Base-by-base conservation (phyloP, 2,113 vertebrate species). In the Scomber scombrus region DNA sequence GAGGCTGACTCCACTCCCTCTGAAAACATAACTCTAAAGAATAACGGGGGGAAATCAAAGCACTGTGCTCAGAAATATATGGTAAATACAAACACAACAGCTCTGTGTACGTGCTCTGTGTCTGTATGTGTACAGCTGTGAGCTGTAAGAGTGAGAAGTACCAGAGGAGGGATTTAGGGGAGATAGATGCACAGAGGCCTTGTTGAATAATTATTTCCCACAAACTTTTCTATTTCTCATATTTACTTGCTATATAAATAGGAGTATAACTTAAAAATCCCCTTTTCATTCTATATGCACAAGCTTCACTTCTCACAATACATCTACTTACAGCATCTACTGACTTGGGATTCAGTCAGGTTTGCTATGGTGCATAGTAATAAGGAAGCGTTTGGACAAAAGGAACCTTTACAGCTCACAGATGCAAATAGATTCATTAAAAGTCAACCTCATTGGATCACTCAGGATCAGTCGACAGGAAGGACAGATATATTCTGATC, bases 341-440 rank as follows among this genome's bases (percentile, higher is more conserved):
- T 78, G 66, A 76, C 52, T 78, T 79, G 78, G 78, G 80, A 87
- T 67, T 86, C 26, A 58, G 46, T 70, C 58, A 31, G 61, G 73
- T 80, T 78, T 73, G 61, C 61, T 21, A 57, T 31, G 12, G 19
- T 75, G 87, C 85, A 91, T 87, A 55, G 45, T 76, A 77, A 90
- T 82, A 71, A 80, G 77, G 43, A 70, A 62, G 50, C 81, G 60
- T 8, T 18, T 31, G 68, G 73, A 85, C 70, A 85, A 91, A 87
- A 71, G 61, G 58, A 70, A 74, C 15, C 47, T 78, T 80, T 85
- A 75, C 70, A 86, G 51, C 81, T 78, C 43, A 40, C 66, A 49
- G 57, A 91, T 90, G 85, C 75, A 92, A 89, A 92, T 88, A 4
- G 52, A 68, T 81, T 86, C 77, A 78, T 86, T 63, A 84, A 61